Conservation (phyloP, 64 coral and sea anemone genomes). For the Porites lutea region DNA sequence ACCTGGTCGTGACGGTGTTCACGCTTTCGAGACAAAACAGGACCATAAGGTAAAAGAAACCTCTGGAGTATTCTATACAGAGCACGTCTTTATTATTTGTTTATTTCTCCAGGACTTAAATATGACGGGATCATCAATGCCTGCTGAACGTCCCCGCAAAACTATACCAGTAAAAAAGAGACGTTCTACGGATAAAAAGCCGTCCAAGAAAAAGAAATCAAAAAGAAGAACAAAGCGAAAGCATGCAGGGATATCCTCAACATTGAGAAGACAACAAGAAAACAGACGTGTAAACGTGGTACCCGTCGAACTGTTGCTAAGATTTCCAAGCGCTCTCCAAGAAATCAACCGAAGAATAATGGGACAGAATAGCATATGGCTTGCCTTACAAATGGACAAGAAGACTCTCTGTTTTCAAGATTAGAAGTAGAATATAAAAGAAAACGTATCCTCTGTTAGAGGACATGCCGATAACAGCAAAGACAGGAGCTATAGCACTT, state of each 20-base stretch:
- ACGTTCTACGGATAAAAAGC: background rate
- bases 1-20: too few species aligned
- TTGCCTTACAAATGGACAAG: slow-evolving; percentile 4
- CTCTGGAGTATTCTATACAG: background rate
- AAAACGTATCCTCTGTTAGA: too few species aligned
- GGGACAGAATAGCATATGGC: slow-evolving; percentile 14
- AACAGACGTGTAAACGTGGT: background rate
- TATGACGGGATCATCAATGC: background rate
- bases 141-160: too few species aligned
- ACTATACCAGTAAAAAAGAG: background rate
- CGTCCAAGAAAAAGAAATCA: background rate
- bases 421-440: too few species aligned
- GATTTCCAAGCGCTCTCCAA: slow-evolving; percentile 13
- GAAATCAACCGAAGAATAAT: slow-evolving; percentile 30
- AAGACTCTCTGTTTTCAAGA: background rate
- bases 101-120: background rate
- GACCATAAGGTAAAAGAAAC: too few species aligned
- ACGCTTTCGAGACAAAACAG: too few species aligned
- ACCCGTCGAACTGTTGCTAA: slow-evolving; percentile 9
- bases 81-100: background rate
- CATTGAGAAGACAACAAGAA: background rate
- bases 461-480: too few species aligned
- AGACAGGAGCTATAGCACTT: too few species aligned
- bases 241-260: background rate
- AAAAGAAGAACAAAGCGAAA: background rate